Percentiles rank a stretch among this genome's conserved stretches.
These are phyloP conservation scores for Lasioglossum oenotherae DNA, from an alignment of 2,888 invertebrate genomes.

Conservation along the genomic window DNA sequence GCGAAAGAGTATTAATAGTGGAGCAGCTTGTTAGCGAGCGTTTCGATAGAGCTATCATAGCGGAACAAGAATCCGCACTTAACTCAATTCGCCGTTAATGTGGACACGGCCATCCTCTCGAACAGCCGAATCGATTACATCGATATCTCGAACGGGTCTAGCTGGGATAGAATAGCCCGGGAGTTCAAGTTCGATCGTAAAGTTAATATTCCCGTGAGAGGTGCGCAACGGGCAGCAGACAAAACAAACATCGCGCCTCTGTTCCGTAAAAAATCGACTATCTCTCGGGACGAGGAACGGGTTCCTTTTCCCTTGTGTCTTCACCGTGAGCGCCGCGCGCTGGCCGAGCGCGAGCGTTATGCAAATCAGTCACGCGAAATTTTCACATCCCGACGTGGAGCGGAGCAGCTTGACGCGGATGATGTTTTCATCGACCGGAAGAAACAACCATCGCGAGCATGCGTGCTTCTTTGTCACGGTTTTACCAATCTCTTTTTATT, in stretches of 20 bases:
- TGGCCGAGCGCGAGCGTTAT: constrained; percentile 1
- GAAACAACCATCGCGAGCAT: constrained; percentile 6
- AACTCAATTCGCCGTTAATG: constrained; percentile 42
- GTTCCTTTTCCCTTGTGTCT: background rate
- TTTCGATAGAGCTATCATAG: constrained; percentile 46
- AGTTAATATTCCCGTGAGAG: constrained; percentile 27
- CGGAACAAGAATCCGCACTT: constrained; percentile 50
- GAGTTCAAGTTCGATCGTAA: constrained; percentile 33
- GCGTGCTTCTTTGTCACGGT: background rate
- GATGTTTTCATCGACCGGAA: constrained; percentile 19
- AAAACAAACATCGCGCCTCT: background rate
- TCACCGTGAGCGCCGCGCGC: background rate
- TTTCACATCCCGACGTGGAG: constrained; percentile 13
- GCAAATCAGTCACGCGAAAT: constrained; percentile 32
- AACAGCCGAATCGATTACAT: constrained; percentile 40
- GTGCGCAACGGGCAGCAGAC: background rate
- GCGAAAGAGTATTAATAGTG: constrained; percentile 20
- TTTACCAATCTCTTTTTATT: background rate
- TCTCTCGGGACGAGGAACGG: background rate
- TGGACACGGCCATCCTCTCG: background rate
- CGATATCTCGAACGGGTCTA: constrained; percentile 27
- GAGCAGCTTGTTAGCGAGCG: constrained; percentile 20
- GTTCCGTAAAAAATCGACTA: background rate
- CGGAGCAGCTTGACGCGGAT: background rate
- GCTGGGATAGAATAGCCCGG: background rate